Base-by-base conservation (phyloP, 1,140 invertebrate species). In the Drosophila nikananu region DNA sequence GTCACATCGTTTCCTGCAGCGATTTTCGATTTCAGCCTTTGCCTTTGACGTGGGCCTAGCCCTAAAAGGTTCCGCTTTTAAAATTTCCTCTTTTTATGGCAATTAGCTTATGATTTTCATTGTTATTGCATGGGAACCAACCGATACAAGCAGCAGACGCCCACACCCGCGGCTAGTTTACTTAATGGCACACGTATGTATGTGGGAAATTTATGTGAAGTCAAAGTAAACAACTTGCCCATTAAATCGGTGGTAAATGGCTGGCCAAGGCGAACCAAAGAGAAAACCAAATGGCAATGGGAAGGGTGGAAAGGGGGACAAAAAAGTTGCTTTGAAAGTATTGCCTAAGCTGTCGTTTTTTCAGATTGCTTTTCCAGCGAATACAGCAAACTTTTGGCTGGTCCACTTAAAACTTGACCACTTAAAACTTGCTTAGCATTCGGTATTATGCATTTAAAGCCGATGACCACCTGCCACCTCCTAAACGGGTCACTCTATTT, bases 1-100 rank as follows among this genome's bases (percentile, higher is more conserved):
- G 84, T 90, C 81, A 76, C 55, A 79, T 74, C 74, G 74, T 87
- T 90, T 90, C 84, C 86, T 72, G 81, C 84, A 89, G 84, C 77
- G 70, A 89, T 87, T 87, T 84, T 71, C 64, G 46, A 57, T 81
- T 70, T 81, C 66, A 57, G 54, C 15, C 10, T 39, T 84, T 79
- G 74, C 70, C 61, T 90, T 89, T 84, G 74, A 81, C 77, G 77
- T 81, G 19, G 27, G n/a, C 49, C 66, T 35, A 39, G 54, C 44
- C 64, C 64, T 41, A 67, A 62, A 59, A 60, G 49, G 42, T 54
- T 67, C 42, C 44, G 62, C 59, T 66, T 55, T 66, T 86, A 52
- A 62, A 83, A 77, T 60, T 52, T 42, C 55, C 49, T 54, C 78
- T 66, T 70, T 68, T 46, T 70, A 72, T 78, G 77, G 81, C 77